A percentile compares a stretch with the other conserved stretches of the same genome.
These are phyloP conservation scores for Plotosus lineatus DNA, from an alignment of 2,113 vertebrate genomes.

Conservation along the genomic window DNA sequence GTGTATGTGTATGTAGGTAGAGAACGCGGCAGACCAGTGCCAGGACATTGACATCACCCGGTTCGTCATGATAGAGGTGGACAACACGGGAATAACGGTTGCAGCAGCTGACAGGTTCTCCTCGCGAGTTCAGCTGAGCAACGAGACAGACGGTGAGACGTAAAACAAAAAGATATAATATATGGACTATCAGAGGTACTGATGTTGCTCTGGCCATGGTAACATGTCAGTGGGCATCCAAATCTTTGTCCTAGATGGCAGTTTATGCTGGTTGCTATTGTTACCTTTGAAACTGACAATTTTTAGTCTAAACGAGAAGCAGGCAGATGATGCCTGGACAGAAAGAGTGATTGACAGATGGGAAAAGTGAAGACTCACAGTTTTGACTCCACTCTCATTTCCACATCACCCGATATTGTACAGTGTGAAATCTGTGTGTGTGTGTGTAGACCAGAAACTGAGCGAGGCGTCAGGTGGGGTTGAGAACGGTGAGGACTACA, in stretches of 20 bases:
- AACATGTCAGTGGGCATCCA: not conserved
- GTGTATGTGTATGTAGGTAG: not conserved
- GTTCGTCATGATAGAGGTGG: conserved; percentile 92
- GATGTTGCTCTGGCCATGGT: not conserved
- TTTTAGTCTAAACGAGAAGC: too few species aligned
- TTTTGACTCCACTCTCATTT: too few species aligned
- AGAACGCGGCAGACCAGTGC: conserved; percentile 70
- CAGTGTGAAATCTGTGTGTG: not conserved
- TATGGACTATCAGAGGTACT: not conserved
- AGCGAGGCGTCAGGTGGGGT: conserved; percentile 89
- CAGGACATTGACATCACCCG: conserved; percentile 90
- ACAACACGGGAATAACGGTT: conserved; percentile 90
- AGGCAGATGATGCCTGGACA: too few species aligned
- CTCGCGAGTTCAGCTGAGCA: conserved; percentile 58
- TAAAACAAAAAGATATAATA: not conserved
- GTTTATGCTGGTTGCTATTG: not conserved
- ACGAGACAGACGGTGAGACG: conserved; percentile 56
- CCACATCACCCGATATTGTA: not conserved
- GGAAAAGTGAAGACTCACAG: too few species aligned
- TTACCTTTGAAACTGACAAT: too few species aligned
- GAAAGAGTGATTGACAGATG: too few species aligned
- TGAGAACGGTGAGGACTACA: conserved; percentile 74
- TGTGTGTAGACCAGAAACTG: conserved; percentile 82
- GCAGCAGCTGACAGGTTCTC: conserved; percentile 87
- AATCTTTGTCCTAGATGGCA: not conserved